Evolutionary conservation across 2,113 vertebrate species (phyloP).

Genomic region (Probosciger aterrimus): DNA sequence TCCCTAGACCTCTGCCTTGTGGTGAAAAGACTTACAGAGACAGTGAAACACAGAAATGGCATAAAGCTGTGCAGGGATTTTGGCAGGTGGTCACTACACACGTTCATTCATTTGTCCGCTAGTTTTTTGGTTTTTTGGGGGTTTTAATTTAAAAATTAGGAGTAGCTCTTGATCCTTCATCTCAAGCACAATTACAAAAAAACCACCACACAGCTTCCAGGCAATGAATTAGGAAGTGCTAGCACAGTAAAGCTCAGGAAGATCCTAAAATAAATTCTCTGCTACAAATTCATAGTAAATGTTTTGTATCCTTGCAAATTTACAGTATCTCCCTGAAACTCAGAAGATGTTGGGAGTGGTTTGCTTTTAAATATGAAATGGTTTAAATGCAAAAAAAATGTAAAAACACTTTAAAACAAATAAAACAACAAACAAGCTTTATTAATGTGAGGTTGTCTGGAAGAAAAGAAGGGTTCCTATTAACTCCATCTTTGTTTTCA

Average conservation of each 20-base stretch:
- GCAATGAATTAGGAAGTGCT: background rate
- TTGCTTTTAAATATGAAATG: background rate
- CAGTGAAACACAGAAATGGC: background rate
- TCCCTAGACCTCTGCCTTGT: background rate
- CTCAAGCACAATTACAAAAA: background rate
- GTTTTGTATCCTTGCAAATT: background rate
- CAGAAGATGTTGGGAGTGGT: background rate
- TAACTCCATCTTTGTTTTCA: background rate
- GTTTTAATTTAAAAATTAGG: background rate
- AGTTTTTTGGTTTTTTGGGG: fast-evolving
- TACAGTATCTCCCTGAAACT: background rate
- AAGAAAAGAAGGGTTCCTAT: background rate
- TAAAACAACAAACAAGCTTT: background rate
- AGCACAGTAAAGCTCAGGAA: background rate
- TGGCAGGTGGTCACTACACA: background rate
- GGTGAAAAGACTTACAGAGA: background rate
- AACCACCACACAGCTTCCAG: background rate
- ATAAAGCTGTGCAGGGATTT: background rate
- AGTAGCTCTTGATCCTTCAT: background rate
- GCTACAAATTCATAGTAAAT: background rate
- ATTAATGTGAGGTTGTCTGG: background rate
- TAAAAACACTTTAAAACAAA: background rate
- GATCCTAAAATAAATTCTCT: background rate
- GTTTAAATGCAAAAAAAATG: background rate
- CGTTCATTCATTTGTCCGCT: background rate